Evolutionary conservation across 2,888 invertebrate genomes (phyloP).

Genomic region (Epistrophe grossulariae): DNA sequence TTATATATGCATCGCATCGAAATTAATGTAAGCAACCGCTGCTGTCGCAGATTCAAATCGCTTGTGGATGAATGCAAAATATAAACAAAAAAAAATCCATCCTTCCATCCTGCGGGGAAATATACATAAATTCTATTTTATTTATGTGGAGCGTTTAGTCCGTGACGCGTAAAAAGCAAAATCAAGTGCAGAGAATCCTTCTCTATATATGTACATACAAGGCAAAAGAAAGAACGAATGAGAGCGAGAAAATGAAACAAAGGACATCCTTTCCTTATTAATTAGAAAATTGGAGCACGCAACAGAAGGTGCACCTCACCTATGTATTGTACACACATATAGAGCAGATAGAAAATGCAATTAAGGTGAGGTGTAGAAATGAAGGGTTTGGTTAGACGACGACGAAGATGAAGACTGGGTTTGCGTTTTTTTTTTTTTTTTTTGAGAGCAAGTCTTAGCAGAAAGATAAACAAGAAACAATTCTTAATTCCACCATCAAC

Average conservation of each 20-base stretch:
- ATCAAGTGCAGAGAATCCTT: conserved; percentile 53
- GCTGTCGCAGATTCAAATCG: conserved; percentile 8
- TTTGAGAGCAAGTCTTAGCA: conserved; percentile 39
- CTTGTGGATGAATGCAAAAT: conserved; percentile 20
- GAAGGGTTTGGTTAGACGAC: conserved; percentile 14
- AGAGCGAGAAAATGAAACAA: conserved; percentile 1
- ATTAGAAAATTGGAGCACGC: conserved; percentile 64
- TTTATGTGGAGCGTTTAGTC: conserved; percentile 43
- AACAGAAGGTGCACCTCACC: conserved; percentile 51
- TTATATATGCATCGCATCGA: background rate
- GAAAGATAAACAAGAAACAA: conserved; percentile 57
- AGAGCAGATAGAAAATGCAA: conserved; percentile 34
- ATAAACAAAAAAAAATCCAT: background rate
- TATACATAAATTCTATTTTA: conserved; percentile 47
- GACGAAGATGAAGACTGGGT: background rate
- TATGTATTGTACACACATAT: background rate
- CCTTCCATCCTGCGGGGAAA: conserved; percentile 9
- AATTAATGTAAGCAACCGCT: conserved; percentile 12
- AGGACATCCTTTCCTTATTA: conserved; percentile 56
- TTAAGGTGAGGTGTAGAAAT: conserved; percentile 25
- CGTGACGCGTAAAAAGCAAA: conserved; percentile 41
- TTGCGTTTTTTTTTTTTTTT: background rate
- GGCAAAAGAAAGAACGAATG: background rate
- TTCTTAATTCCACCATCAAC: conserved; percentile 57
- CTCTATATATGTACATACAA: background rate